A percentile compares a stretch with the other conserved stretches of the same genome.
Conservation (phyloP, 2,113 vertebrate genomes). For the Neomonachus schauinslandi region DNA sequence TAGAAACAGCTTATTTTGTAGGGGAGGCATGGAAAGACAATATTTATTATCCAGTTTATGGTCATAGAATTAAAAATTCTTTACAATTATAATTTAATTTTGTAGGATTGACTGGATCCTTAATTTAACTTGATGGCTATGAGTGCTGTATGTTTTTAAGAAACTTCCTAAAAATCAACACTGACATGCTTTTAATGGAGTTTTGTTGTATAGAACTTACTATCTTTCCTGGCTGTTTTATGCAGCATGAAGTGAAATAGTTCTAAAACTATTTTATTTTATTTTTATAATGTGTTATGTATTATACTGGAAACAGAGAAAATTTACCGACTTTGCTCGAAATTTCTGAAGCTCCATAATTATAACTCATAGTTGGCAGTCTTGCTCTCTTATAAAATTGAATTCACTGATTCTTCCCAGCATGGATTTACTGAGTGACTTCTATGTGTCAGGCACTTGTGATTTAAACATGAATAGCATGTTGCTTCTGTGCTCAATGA, state of each 20-base stretch:
- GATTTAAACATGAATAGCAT: neutral
- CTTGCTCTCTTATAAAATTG: neutral
- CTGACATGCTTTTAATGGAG: slow-evolving; percentile 43
- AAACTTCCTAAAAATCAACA: slow-evolving; percentile 63
- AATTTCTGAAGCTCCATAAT: slow-evolving; percentile 2
- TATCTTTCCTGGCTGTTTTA: slow-evolving; percentile 39
- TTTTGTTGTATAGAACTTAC: slow-evolving; percentile 11
- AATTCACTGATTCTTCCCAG: slow-evolving; percentile 7
- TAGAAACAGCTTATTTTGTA: neutral
- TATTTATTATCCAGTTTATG: slow-evolving; percentile 59
- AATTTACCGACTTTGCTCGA: slow-evolving; percentile 13
- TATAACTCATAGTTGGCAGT: slow-evolving; percentile 12
- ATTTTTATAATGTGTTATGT: slow-evolving; percentile 54
- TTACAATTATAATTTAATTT: slow-evolving; percentile 60
- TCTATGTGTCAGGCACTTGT: neutral
- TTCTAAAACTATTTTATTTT: slow-evolving; percentile 47
- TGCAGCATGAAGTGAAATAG: slow-evolving; percentile 49
- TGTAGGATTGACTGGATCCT: slow-evolving; percentile 29
- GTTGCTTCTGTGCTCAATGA: neutral
- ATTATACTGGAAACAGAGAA: slow-evolving; percentile 13
- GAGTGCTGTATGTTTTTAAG: slow-evolving; percentile 35
- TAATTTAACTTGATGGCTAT: slow-evolving; percentile 66
- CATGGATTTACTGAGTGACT: slow-evolving; percentile 6
- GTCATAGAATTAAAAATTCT: slow-evolving; percentile 64
- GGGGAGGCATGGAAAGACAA: neutral